Evolutionary conservation across 2,888 invertebrate genomes (phyloP), one percentile per base, ranked within the genome.

Genomic region (Morpho deidamia): DNA sequence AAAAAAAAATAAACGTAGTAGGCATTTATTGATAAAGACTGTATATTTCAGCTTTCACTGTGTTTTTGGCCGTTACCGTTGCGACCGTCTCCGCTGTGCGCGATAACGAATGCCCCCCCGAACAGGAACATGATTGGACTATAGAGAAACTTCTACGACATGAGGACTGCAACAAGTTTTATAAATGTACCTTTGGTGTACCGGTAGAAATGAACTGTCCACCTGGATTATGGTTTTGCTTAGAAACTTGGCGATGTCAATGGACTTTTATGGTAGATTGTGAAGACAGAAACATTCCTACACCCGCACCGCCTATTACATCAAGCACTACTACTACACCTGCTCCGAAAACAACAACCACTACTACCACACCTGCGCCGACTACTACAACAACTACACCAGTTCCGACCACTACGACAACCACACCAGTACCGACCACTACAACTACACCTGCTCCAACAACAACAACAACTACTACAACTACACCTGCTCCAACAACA

Each of bases 131-230:
- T 0, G 65, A 85, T 60, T 83, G 83, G 81, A 59, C 62, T 11
- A 75, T 81, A 12, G 84, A 84, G 58, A 87, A 90, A 70, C 91
- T 93, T 53, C 83, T 93, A 0, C 90, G 89, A 14, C 87, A 88
- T 46, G 83, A 79, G 1, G 84, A 90, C 49, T 94, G 94, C 68
- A 81, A 91, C 53, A 92, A 91, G 68, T 94, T 92, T 72, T 86
- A 93, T 51, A 93, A 93, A 67, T 94, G 94, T 68, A 92, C 93
- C 75, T 91, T 91, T 59, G 94, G 92, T 4, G 63, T 82, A 0
- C 93, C 91, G 0, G 73, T 92, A 1, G 92, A 92, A 63, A 90
- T 91, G 67, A 67, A 70, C 0, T 94, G 94, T 63, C 91, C 91
- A 0, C 63, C 72, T 0, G 90, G 88, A 10, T 79, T 93, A 0